A percentile compares a stretch with the other conserved stretches of the same genome.
phyloP scores from a whole-genome alignment of 2,888 invertebrate genomes.

The Epistrophe eligans region DNA sequence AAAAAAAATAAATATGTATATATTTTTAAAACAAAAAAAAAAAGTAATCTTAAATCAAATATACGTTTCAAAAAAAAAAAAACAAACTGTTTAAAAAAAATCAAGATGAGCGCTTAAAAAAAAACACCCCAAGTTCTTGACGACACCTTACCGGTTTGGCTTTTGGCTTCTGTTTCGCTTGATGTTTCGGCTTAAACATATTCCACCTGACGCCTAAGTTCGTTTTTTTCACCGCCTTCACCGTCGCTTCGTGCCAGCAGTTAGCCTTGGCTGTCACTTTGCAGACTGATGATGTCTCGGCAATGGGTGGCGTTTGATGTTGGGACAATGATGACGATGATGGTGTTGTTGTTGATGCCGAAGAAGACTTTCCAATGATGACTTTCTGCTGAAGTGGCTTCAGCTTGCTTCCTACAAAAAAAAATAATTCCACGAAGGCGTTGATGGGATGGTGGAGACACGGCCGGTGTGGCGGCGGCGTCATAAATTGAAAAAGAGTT shows the following conservation, averaged over 20 bases:
- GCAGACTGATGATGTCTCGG: constrained; percentile 17
- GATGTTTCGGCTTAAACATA: constrained; percentile 83
- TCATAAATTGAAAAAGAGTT: constrained; percentile 60
- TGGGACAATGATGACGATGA: constrained; percentile 27
- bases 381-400: constrained; percentile 66
- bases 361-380: constrained; percentile 47
- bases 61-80: constrained; percentile 36
- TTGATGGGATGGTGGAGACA: not conserved
- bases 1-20: constrained; percentile 40
- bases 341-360: constrained; percentile 24
- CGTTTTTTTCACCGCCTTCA: constrained; percentile 77
- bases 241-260: constrained; percentile 51
- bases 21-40: constrained; percentile 13
- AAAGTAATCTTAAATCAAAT: constrained; percentile 64
- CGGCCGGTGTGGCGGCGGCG: not conserved
- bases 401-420: constrained; percentile 68
- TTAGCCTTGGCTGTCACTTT: constrained; percentile 39
- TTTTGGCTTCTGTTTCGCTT: constrained; percentile 83
- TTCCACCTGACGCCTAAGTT: constrained; percentile 80
- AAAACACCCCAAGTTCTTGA: constrained; percentile 34
- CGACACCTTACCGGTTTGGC: constrained; percentile 83
- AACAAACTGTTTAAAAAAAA: constrained; percentile 28
- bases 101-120: constrained; percentile 22
- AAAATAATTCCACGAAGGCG: not conserved
- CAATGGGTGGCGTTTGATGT: constrained; percentile 23